Evolutionary conservation across 1,140 invertebrate genomes (phyloP).

Genomic region (Trichomalopsis sarcophagae): DNA sequence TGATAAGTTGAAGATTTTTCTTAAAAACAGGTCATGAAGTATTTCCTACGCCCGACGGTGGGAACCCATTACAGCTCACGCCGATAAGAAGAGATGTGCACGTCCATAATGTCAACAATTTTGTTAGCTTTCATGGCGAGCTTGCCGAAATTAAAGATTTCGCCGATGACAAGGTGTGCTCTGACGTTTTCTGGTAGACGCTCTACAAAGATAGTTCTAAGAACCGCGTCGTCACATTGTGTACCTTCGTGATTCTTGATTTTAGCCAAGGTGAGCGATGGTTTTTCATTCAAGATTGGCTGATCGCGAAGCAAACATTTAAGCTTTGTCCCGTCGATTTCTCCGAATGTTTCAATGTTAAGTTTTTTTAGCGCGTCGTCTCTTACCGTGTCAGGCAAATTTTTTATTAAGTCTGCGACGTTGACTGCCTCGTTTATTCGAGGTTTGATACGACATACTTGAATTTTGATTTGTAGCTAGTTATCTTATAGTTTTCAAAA

Average conservation of each 20-base stretch:
- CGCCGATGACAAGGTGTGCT: neutral
- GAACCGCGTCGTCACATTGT: neutral
- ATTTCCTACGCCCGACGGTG: too few species aligned
- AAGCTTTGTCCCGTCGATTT: neutral
- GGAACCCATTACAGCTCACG: too few species aligned
- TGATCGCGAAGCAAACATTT: neutral
- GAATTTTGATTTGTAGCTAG: neutral
- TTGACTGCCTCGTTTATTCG: neutral
- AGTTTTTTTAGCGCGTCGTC: conserved; percentile 43
- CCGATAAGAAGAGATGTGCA: too few species aligned
- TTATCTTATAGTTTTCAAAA: conserved; percentile 34
- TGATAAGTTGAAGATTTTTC: too few species aligned
- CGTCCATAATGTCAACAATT: neutral
- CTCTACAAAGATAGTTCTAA: neutral
- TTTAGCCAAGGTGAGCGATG: neutral
- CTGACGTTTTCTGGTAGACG: neutral
- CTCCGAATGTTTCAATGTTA: conserved; percentile 31
- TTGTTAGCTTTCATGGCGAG: neutral
- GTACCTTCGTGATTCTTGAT: neutral
- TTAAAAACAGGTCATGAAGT: too few species aligned
- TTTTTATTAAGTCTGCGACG: neutral
- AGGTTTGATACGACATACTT: neutral
- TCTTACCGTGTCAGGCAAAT: conserved; percentile 27
- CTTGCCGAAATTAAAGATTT: neutral
- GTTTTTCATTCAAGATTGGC: neutral